Evolutionary conservation across 92 coral and sea anemone genomes (phyloP).

Genomic region (Diadumene lineata): DNA sequence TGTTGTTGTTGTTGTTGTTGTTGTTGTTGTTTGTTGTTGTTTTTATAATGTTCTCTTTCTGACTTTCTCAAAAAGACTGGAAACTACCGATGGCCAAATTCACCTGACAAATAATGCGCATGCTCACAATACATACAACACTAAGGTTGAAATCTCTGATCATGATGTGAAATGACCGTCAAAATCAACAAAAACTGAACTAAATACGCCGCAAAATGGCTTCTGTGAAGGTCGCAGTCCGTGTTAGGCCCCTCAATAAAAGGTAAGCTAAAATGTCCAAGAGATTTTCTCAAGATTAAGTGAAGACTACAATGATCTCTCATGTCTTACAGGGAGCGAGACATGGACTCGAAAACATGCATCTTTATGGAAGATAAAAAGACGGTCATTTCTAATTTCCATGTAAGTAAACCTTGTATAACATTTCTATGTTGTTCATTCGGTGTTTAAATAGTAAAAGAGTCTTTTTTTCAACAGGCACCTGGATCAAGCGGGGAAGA

Average conservation of each 20-base stretch:
- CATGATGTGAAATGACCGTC: slow-evolving; percentile 34
- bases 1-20: too few relatives aligned
- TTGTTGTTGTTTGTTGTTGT: too few relatives aligned
- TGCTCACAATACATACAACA: slow-evolving; percentile 8
- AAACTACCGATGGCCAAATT: background rate
- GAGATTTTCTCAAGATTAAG: slow-evolving; percentile 10
- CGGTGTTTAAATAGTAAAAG: background rate
- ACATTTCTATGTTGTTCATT: background rate
- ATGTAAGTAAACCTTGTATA: slow-evolving; percentile 52
- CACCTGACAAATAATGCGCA: slow-evolving; percentile 31
- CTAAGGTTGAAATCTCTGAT: background rate
- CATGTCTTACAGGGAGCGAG: slow-evolving; percentile 79
- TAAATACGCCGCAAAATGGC: slow-evolving; percentile 67
- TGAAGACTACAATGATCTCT: slow-evolving; percentile 14
- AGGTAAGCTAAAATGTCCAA: slow-evolving; percentile 62
- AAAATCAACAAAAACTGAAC: slow-evolving; percentile 56
- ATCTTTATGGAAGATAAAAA: slow-evolving; percentile 95
- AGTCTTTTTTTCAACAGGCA: slow-evolving; percentile 10
- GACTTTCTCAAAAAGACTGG: slow-evolving; percentile 29
- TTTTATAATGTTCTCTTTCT: too few relatives aligned
- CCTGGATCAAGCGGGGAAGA: slow-evolving; percentile 50
- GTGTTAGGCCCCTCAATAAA: slow-evolving; percentile 94
- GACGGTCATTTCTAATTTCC: slow-evolving; percentile 70
- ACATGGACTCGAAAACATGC: slow-evolving; percentile 89
- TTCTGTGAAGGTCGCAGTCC: slow-evolving; percentile 98